phyloP scores from a whole-genome alignment of 2,113 vertebrate genomes.

The Gallinago paraguaiae region DNA sequence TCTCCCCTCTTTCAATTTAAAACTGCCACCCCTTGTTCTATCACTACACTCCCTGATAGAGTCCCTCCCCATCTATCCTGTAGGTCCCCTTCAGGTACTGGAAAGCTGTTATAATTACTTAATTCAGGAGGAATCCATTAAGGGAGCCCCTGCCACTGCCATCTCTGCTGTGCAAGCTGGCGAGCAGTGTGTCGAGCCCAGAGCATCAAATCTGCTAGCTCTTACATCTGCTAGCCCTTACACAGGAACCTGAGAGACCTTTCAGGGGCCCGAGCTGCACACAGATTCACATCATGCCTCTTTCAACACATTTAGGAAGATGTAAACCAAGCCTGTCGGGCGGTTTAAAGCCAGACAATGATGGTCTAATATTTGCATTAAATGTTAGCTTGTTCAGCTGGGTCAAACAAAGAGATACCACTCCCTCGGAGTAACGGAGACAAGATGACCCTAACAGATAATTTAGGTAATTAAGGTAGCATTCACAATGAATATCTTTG shows the following conservation, averaged over 20 bases:
- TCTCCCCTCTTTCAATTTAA: too few species aligned
- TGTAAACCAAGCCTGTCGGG: not conserved
- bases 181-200: not conserved
- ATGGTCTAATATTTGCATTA: not conserved
- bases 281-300: not conserved
- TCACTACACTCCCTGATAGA: too few species aligned
- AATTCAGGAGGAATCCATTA: not conserved
- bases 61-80: too few species aligned
- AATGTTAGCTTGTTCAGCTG: not conserved
- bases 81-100: too few species aligned
- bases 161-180: not conserved
- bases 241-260: not conserved
- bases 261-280: not conserved
- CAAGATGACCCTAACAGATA: conserved; percentile 37
- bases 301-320: not conserved
- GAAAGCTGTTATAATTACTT: too few species aligned
- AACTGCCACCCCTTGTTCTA: too few species aligned
- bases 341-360: not conserved
- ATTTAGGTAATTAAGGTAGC: not conserved
- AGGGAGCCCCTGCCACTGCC: too few species aligned
- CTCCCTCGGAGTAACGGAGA: not conserved
- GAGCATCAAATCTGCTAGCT: not conserved
- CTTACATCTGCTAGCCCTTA: not conserved
- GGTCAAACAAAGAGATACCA: not conserved
- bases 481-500: not conserved